Conservation (phyloP, 2,797 vertebrate species). For the Labeo calbasu region DNA sequence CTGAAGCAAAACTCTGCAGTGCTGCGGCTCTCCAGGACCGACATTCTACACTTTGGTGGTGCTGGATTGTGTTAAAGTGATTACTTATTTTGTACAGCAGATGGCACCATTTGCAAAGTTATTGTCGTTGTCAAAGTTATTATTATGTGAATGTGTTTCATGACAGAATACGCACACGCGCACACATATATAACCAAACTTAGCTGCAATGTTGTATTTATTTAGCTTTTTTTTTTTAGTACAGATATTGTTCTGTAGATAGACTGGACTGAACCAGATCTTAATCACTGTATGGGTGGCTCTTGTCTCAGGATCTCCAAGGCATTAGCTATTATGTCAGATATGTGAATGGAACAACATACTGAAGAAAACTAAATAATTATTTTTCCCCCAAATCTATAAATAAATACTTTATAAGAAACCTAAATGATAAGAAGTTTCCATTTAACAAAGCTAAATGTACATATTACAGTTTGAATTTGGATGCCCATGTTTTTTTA, state of each 20-base stretch:
- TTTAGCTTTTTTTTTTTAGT: background rate
- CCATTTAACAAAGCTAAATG: background rate
- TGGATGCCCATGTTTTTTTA: background rate
- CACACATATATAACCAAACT: no score
- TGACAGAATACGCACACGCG: no score
- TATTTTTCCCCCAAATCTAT: background rate
- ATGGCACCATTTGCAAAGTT: constrained; percentile 37
- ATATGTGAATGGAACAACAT: no score
- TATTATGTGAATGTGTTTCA: background rate
- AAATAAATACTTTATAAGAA: background rate
- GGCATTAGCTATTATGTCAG: background rate
- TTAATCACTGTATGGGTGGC: background rate
- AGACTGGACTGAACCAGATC: background rate
- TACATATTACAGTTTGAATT: constrained; percentile 4
- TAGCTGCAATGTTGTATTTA: no score
- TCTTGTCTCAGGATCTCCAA: background rate
- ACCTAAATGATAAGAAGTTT: background rate
- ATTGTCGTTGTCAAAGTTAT: background rate
- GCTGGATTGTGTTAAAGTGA: background rate
- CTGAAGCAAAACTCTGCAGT: no score
- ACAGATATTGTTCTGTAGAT: background rate
- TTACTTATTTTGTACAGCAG: constrained; percentile 38
- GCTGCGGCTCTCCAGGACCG: no score
- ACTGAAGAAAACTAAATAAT: background rate
- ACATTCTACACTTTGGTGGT: background rate